Conservation (phyloP, 64 coral and sea anemone species). For the Orbicella faveolata region DNA sequence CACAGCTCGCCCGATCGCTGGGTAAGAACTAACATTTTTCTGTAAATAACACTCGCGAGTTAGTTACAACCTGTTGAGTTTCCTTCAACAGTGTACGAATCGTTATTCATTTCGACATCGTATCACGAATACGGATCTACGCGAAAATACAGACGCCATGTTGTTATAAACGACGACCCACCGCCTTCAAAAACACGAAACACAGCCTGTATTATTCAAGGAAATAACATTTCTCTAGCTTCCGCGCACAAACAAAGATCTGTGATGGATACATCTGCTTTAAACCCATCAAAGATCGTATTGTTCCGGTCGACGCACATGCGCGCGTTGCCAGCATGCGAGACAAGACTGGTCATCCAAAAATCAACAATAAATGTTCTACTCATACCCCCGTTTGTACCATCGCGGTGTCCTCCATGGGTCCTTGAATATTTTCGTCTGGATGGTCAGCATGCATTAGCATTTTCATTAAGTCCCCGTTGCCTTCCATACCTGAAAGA, state of each 20-base stretch:
- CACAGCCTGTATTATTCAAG: background rate
- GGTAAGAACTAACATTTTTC: background rate
- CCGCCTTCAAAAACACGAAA: background rate
- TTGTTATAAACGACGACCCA: background rate
- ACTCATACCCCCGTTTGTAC: conserved; percentile 30
- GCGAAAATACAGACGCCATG: background rate
- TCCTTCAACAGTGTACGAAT: background rate
- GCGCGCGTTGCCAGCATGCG: conserved; percentile 16
- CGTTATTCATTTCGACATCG: background rate
- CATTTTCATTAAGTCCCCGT: conserved; percentile 44
- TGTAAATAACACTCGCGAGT: background rate
- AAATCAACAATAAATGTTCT: background rate
- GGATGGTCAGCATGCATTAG: conserved; percentile 35
- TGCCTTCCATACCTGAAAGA: conserved; percentile 45
- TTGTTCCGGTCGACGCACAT: conserved; percentile 20
- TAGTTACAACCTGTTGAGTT: conserved; percentile 47
- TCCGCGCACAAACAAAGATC: background rate
- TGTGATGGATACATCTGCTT: conserved; percentile 10
- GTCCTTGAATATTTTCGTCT: conserved; percentile 26
- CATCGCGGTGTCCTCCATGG: conserved; percentile 9
- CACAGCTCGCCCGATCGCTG: background rate
- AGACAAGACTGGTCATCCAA: conserved; percentile 11
- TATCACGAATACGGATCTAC: background rate
- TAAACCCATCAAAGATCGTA: conserved; percentile 12
- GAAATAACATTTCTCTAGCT: background rate